Evolutionary conservation across 2,113 vertebrate species (phyloP), one percentile per base, ranked within the genome.

Genomic region (Tragulus kanchil): DNA sequence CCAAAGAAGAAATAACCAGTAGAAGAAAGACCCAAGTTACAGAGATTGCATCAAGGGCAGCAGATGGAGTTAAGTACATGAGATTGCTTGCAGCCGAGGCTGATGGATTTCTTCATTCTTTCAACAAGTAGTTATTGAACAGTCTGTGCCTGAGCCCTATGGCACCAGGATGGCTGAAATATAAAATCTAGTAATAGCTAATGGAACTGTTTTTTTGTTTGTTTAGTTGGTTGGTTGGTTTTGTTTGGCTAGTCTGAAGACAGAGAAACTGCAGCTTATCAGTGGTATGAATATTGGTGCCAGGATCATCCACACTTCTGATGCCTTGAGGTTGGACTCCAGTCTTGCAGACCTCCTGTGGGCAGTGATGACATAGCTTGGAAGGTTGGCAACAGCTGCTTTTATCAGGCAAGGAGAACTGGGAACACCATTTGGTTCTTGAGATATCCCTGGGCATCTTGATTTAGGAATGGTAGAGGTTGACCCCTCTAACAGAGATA

Each of bases 121-220:
- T 93, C 59, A 93, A 78, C 79, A 94, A 83, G 58, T 83, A 94
- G 26, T 31, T 92, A 1, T 82, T 75, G 15, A 94, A 48, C 23
- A 67, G 23, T 73, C 36, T 95, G 45, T 83, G 31, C 50, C 45
- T 85, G 56, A 83, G 31, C 58, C 52, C 52, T 67, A 62, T 95
- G 67, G 84, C 64, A 25, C 48, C 50, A 86, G 7, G 14, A 11
- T 3, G 13, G 5, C 16, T 85, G 6, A 85, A 73, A 82, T 65
- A 23, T 48, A 56, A 89, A 67, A 90, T 36, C n/a, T 64, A 84
- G 86, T 31, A 78, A 86, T 50, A 89, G 13, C 50, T 93, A 92
- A 96, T 89, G 58, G 65, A 93, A 4, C 42, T 69, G 15, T 26
- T 58, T 85, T 56, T 56, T 79, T 79, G 25, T 77, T 75, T 65